Conservation (phyloP, 2,113 vertebrate species). For the Lophochroa leadbeateri region DNA sequence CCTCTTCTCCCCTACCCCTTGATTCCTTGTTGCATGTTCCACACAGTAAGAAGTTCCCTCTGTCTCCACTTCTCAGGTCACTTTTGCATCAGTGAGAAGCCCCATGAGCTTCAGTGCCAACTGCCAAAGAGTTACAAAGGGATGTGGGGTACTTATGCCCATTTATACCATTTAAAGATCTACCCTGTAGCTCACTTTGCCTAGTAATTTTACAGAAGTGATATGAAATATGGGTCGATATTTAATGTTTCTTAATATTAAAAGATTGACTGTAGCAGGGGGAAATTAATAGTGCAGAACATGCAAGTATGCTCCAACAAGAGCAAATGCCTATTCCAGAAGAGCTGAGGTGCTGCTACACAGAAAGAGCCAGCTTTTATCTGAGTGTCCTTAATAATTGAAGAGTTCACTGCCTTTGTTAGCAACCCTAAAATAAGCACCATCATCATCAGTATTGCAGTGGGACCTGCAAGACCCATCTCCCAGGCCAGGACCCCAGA, state of each 20-base stretch:
- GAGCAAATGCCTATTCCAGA: background rate
- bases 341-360: background rate
- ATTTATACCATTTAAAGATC: background rate
- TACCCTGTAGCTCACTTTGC: background rate
- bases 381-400: background rate
- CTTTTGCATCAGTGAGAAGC: background rate
- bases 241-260: background rate
- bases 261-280: background rate
- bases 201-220: background rate
- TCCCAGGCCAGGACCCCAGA: background rate
- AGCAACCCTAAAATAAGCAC: slow-evolving; percentile 7
- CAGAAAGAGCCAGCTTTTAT: background rate
- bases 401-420: background rate
- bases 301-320: background rate
- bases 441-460: background rate
- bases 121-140: background rate
- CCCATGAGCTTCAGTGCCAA: background rate
- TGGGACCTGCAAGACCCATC: background rate
- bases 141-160: background rate
- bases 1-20: background rate
- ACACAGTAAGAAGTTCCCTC: background rate
- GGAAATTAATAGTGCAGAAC: background rate
- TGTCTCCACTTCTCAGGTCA: background rate
- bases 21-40: background rate
- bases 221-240: background rate